Percentiles rank a stretch among this genome's conserved stretches.
These are phyloP conservation scores for Ptyas mucosa DNA, from an alignment of 2,113 vertebrate genomes.

Conservation along the genomic window DNA sequence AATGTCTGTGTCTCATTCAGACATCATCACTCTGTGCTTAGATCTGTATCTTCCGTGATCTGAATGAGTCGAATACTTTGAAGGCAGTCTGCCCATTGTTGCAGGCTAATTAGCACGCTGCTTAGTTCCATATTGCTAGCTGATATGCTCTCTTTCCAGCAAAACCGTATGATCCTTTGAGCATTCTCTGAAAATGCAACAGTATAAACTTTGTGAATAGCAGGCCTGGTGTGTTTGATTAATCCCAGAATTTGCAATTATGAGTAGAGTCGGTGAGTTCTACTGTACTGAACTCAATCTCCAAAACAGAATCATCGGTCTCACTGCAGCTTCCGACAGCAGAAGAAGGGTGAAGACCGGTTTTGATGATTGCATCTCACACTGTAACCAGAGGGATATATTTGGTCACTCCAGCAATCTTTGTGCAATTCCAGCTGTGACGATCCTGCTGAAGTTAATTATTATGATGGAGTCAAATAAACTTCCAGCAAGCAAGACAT, in stretches of 20 bases:
- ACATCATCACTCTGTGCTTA: background rate
- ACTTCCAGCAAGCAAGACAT: background rate
- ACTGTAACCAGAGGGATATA: background rate
- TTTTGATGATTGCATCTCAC: background rate
- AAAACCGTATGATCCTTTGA: background rate
- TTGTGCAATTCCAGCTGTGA: background rate
- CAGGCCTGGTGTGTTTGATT: background rate
- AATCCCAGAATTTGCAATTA: background rate
- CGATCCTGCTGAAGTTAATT: background rate
- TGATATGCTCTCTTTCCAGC: no score
- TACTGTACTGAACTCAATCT: background rate
- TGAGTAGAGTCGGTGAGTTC: background rate
- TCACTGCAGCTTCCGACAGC: background rate
- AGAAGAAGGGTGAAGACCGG: background rate
- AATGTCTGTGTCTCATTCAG: background rate
- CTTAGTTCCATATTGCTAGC: background rate
- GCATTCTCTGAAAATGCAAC: background rate
- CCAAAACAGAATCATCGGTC: background rate
- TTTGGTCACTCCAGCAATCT: background rate
- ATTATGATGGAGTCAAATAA: background rate
- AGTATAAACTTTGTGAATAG: background rate
- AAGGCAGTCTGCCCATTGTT: background rate
- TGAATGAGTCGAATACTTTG: background rate
- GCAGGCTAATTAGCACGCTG: background rate
- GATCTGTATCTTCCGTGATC: no score